These are phyloP conservation scores for Arizona elegans DNA, from an alignment of 2,113 vertebrate species.

Conservation along the genomic window DNA sequence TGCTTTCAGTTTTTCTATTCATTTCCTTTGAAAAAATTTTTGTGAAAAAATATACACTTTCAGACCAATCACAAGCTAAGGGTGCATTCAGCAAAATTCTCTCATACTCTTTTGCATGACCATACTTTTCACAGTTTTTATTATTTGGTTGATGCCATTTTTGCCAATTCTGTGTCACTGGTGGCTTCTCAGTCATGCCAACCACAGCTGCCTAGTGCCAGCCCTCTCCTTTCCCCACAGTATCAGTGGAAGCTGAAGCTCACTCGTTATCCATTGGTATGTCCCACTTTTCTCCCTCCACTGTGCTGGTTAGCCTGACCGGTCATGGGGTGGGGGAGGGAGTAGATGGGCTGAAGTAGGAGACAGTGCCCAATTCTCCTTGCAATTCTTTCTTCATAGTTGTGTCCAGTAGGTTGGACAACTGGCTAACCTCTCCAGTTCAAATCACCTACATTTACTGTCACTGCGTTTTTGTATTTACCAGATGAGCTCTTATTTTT, in stretches of 20 bases:
- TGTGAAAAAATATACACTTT: constrained; percentile 19
- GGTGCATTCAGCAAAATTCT: constrained; percentile 9
- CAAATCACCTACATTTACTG: neutral
- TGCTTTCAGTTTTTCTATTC: neutral
- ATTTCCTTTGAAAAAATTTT: neutral
- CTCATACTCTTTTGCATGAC: neutral
- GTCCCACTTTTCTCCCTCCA: neutral
- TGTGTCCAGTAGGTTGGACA: neutral
- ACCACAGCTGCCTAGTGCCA: neutral
- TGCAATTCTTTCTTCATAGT: neutral
- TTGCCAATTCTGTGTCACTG: neutral
- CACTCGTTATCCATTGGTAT: neutral
- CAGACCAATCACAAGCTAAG: constrained; percentile 24
- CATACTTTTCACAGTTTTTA: neutral
- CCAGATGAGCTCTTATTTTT: too few species aligned
- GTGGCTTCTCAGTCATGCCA: neutral
- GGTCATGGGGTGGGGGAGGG: neutral
- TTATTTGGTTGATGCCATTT: neutral
- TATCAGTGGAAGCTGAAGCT: neutral
- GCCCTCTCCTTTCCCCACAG: neutral
- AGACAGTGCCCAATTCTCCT: neutral
- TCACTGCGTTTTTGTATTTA: too few species aligned
- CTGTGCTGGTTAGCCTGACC: neutral
- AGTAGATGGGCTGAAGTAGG: neutral
- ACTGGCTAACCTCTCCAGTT: neutral